phyloP scores from a whole-genome alignment of 2,113 vertebrate species.

The Bolborhynchus lineola region DNA sequence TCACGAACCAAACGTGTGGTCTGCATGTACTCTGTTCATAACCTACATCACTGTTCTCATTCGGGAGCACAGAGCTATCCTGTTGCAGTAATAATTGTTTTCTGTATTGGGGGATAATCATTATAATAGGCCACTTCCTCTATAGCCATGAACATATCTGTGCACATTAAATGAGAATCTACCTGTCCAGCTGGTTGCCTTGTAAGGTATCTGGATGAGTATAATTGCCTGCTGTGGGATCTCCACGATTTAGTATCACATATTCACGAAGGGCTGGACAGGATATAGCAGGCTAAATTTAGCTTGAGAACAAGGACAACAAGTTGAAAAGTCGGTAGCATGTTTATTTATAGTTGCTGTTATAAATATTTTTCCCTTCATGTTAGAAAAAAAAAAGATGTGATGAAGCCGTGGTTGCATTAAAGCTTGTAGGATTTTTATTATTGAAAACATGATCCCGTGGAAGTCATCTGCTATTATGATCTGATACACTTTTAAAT shows the following conservation, averaged over 20 bases:
- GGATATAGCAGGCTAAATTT: slow-evolving; percentile 53
- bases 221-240: background rate
- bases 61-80: background rate
- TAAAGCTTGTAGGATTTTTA: background rate
- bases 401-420: background rate
- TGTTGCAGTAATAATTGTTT: background rate
- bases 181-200: background rate
- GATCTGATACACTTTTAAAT: background rate
- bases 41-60: background rate
- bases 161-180: background rate
- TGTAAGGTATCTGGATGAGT: background rate
- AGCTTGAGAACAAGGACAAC: slow-evolving; percentile 41
- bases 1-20: background rate
- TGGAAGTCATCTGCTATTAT: background rate
- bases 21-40: background rate
- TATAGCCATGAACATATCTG: background rate
- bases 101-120: background rate
- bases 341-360: slow-evolving; percentile 57
- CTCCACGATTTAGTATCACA: background rate
- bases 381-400: background rate
- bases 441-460: background rate
- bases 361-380: slow-evolving; percentile 49
- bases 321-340: slow-evolving; percentile 41
- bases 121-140: background rate
- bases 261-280: background rate